Evolutionary conservation across 2,113 vertebrate species (phyloP).

Genomic region (Aleadryas rufinucha): DNA sequence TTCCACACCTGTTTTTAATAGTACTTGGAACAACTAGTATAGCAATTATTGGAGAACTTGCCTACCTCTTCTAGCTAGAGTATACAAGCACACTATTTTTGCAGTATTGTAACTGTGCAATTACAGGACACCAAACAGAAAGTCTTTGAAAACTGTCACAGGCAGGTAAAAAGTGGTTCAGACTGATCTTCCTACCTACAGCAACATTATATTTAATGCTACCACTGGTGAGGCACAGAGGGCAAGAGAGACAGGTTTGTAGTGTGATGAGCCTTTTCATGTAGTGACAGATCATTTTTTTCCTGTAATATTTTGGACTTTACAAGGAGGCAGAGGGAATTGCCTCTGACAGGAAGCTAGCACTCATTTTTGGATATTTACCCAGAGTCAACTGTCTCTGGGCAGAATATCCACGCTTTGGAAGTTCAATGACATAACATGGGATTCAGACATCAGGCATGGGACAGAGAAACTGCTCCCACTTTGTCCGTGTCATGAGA

Average conservation of each 20-base stretch:
- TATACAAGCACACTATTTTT: neutral
- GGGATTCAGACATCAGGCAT: neutral
- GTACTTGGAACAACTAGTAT: neutral
- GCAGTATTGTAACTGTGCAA: neutral
- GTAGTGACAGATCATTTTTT: neutral
- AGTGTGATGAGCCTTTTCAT: neutral
- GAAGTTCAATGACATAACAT: rapidly evolving
- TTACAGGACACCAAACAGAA: neutral
- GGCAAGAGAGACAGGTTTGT: neutral
- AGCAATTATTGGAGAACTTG: neutral
- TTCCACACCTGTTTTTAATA: constrained; percentile 32
- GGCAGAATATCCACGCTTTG: neutral
- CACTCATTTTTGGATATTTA: neutral
- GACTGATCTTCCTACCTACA: neutral
- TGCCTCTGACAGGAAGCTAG: neutral
- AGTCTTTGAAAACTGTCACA: neutral
- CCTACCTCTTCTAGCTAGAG: neutral
- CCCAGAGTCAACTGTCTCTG: neutral
- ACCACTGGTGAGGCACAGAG: neutral
- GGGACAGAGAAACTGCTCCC: neutral
- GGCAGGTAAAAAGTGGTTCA: neutral
- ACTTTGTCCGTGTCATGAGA: neutral
- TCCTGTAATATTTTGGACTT: neutral
- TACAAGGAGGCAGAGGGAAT: neutral
- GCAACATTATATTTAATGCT: neutral